These are phyloP conservation scores for Azorinus chamasolen DNA, from an alignment of 2,888 invertebrate genomes.

Conservation along the genomic window DNA sequence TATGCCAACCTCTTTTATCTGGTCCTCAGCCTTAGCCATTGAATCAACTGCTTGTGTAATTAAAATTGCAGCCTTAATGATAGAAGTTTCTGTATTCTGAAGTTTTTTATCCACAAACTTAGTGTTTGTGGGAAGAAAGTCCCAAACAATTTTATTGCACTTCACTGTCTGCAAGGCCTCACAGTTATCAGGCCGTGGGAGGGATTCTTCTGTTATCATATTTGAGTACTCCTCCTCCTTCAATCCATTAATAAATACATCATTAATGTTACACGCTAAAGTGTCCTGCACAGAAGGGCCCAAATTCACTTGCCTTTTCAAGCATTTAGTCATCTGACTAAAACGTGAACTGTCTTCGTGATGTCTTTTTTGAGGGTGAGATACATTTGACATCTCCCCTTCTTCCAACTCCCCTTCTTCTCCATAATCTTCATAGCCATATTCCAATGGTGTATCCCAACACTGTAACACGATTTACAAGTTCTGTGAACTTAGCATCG, in stretches of 20 bases:
- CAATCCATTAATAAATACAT: constrained; percentile 11
- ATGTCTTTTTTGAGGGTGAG: neutral
- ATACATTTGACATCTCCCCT: constrained; percentile 3
- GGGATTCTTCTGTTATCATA: constrained; percentile 7
- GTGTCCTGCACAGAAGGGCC: neutral
- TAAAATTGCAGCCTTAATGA: constrained; percentile 1
- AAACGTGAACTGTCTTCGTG: neutral
- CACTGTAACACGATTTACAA: too few species aligned
- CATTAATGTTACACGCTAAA: neutral
- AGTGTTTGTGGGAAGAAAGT: constrained; percentile 1
- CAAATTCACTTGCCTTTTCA: neutral
- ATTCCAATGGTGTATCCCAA: too few species aligned
- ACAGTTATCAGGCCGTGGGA: constrained; percentile 8
- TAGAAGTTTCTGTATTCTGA: constrained; percentile 6
- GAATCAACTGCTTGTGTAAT: neutral
- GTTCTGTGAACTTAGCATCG: too few species aligned
- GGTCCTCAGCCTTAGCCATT: neutral
- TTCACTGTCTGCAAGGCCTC: neutral
- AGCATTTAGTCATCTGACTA: constrained; percentile 1
- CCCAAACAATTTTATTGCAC: constrained; percentile 9
- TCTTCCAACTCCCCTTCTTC: neutral
- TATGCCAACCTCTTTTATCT: neutral
- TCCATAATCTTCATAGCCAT: too few species aligned
- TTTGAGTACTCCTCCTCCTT: neutral
- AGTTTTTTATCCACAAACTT: constrained; percentile 7